These are phyloP conservation scores for Strigamia transsilvanica DNA, from an alignment of 2,888 invertebrate species.

Conservation along the genomic window DNA sequence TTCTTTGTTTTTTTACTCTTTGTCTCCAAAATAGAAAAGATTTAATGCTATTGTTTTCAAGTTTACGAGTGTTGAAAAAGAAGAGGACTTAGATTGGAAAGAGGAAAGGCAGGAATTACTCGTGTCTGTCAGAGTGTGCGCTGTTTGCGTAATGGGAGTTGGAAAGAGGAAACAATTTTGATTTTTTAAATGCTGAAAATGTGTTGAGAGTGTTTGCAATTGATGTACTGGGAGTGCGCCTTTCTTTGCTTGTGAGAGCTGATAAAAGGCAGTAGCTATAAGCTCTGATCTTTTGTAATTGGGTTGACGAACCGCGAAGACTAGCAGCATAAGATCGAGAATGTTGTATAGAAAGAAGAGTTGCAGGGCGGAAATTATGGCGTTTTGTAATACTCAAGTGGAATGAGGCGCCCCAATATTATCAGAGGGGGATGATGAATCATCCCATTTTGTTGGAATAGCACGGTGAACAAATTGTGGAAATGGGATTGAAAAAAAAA, in stretches of 20 bases:
- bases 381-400: constrained; percentile 37
- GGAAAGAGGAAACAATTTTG: background rate
- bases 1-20: background rate
- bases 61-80: constrained; percentile 43
- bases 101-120: constrained; percentile 19
- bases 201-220: background rate
- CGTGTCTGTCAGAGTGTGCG: constrained; percentile 1
- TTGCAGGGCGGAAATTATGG: constrained; percentile 26
- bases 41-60: constrained; percentile 37
- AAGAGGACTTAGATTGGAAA: constrained; percentile 20
- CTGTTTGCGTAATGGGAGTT: background rate
- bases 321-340: background rate
- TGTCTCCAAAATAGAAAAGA: constrained; percentile 9
- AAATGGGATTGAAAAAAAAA: background rate
- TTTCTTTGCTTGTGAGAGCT: background rate
- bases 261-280: constrained; percentile 24
- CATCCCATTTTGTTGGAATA: constrained; percentile 3
- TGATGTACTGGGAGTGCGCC: background rate
- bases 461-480: constrained; percentile 14
- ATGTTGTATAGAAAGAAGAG: background rate
- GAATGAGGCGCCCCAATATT: constrained; percentile 12
- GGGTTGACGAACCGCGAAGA: constrained; percentile 45
- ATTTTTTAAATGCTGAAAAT: background rate
- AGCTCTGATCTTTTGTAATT: constrained; percentile 33
- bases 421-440: constrained; percentile 12